These are phyloP conservation scores for Amphilophus citrinellus DNA, from an alignment of 2,113 vertebrate species.

Conservation along the genomic window DNA sequence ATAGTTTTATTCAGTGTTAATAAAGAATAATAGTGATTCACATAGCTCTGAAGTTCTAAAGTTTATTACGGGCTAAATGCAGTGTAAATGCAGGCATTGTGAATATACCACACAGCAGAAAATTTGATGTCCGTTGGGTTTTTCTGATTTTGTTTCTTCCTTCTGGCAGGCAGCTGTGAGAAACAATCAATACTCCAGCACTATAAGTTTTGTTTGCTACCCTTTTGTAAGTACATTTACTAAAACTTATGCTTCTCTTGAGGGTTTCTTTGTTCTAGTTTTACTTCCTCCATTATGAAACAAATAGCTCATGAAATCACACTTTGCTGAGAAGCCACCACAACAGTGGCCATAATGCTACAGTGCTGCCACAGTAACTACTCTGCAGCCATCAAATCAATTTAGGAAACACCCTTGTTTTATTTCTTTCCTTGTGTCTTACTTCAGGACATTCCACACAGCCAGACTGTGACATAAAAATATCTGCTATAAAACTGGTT, in stretches of 20 bases:
- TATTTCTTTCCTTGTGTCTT: background rate
- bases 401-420: background rate
- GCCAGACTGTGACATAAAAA: background rate
- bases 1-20: background rate
- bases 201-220: background rate
- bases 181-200: slow-evolving; percentile 11
- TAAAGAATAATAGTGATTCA: background rate
- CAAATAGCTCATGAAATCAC: slow-evolving; percentile 1
- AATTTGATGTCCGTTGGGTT: slow-evolving; percentile 1
- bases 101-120: background rate
- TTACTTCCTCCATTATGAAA: background rate
- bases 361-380: background rate
- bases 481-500: background rate
- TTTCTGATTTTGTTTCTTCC: background rate
- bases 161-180: slow-evolving; percentile 1
- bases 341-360: background rate
- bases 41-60: background rate
- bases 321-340: background rate
- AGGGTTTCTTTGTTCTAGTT: slow-evolving; percentile 19
- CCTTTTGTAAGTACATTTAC: slow-evolving; percentile 7
- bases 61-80: slow-evolving; percentile 3
- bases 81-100: background rate
- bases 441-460: background rate
- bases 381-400: background rate
- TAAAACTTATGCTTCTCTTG: slow-evolving; percentile 9